Evolutionary conservation across 2,113 vertebrate genomes (phyloP), one percentile per base, ranked within the genome.

Genomic region (Thalassoma bifasciatum): DNA sequence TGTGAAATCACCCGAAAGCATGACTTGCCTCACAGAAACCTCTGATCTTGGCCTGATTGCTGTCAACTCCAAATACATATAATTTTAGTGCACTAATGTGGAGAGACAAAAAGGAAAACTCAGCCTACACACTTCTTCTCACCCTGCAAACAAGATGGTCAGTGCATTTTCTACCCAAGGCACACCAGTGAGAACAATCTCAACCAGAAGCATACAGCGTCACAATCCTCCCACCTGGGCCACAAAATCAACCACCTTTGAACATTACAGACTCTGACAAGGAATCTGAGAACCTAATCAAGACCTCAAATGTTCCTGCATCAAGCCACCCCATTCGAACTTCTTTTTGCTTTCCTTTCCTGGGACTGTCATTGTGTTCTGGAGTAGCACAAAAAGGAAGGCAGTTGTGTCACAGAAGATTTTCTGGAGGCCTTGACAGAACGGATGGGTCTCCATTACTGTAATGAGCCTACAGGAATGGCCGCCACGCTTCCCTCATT

Each of bases 381-480:
- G 58, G 66, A 87, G 75, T 60, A 82, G 78, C 68, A 66, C 21
- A 50, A 76, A 81, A 82, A 81, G 76, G 73, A 86, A 88, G 81
- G 86, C 87, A 87, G 86, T 88, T 53, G 58, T 88, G 89, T 92
- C 89, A 88, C 81, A 83, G 77, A 65, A 82, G 87, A 91, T 93
- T 91, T 93, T 93, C 90, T 88, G 77, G 83, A 91, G 93, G 90
- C 90, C 91, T 89, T 91, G 89, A 94, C 87, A 89, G 93, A 89
- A 93, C 70, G 86, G 88, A 91, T 94, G 83, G 91, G 88, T 94
- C 91, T 92, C 92, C 92, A 94, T 95, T 95, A 93, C 89, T 88
- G 88, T 93, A 95, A 95, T 94, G 93, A 94, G 93, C 88, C 91
- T 90, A 89, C 87, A 78, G 92, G 89, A 92, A 93, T 91, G 93